Evolutionary conservation across 2,797 vertebrate species (phyloP), one percentile per base, ranked within the genome.

Genomic region (Austrolebias charrua): DNA sequence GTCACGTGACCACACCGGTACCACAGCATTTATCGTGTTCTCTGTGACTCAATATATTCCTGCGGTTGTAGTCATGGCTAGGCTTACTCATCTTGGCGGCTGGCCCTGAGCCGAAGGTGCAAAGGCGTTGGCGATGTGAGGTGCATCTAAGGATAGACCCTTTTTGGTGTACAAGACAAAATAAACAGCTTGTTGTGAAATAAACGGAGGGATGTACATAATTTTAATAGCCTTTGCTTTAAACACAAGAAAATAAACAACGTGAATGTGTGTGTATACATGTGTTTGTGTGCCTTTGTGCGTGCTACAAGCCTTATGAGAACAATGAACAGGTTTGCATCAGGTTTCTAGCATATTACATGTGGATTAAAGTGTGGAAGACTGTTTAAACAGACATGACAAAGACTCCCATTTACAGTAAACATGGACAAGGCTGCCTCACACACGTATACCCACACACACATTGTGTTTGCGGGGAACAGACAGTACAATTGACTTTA

Each of bases 381-480:
- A 78, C 77, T 66, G 60, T 67, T 76, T 56, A 86, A 84, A 89
- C 84, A 85, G 55, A 51, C 6, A 12, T 9, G 13, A 88, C 88
- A 90, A 89, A 76, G 72, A 62, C 56, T 70, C 29, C 63, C 76
- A 83, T 84, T 91, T 88, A 90, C 87, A 88, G 85, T 86, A 90
- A 91, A 91, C 84, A 86, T 57, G 65, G 64, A 76, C 46, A 61
- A 60, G 66, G 65, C 71, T 76, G 73, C 57, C 18, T 35, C 2
- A 55, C 76, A 81, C 70, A 63, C 55, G 28, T 10, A 35, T 19
- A 38, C 2, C 55, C 76, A 81, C 70, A 62, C 55, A 28, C 11
- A 63, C 59, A 33, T 10, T 16, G 46, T 85, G 79, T 89, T 88
- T 89, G 75, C 79, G 76, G 50, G 16, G 79, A 40, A 79, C 14